Evolutionary conservation across 2,797 vertebrate species (phyloP).

Genomic region (Sarcoramphus papa): DNA sequence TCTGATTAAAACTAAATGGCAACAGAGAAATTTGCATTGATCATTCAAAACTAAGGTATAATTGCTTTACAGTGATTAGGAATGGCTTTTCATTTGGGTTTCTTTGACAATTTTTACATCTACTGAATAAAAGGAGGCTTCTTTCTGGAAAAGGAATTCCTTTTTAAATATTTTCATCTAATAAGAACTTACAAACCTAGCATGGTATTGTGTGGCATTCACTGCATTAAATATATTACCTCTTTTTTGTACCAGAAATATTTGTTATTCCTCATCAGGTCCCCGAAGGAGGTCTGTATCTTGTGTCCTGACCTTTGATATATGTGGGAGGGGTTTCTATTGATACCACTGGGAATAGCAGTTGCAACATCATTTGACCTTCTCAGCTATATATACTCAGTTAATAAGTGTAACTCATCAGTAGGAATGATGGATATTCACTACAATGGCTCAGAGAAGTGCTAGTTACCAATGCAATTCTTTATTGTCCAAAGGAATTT

Average conservation of each 20-base stretch:
- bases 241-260: neutral
- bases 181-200: neutral
- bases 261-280: neutral
- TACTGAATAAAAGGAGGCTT: neutral
- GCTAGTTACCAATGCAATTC: neutral
- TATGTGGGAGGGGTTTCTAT: neutral
- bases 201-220: neutral
- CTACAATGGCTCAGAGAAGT: neutral
- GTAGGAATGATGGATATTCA: neutral
- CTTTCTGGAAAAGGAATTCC: neutral
- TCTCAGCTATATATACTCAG: neutral
- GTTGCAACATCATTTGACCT: neutral
- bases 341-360: neutral
- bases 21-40: conserved; percentile 31
- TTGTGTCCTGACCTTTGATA: neutral
- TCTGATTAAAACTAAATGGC: conserved; percentile 47
- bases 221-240: neutral
- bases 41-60: conserved; percentile 17
- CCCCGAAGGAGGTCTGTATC: neutral
- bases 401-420: neutral
- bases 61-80: conserved; percentile 1
- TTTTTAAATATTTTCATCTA: neutral
- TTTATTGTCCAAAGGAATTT: neutral
- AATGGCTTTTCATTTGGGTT: neutral
- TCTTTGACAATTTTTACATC: neutral